Evolutionary conservation across 23 tunicate genomes (phyloP), one percentile per base, ranked within the genome.

Genomic region (Halocynthia roretzi): DNA sequence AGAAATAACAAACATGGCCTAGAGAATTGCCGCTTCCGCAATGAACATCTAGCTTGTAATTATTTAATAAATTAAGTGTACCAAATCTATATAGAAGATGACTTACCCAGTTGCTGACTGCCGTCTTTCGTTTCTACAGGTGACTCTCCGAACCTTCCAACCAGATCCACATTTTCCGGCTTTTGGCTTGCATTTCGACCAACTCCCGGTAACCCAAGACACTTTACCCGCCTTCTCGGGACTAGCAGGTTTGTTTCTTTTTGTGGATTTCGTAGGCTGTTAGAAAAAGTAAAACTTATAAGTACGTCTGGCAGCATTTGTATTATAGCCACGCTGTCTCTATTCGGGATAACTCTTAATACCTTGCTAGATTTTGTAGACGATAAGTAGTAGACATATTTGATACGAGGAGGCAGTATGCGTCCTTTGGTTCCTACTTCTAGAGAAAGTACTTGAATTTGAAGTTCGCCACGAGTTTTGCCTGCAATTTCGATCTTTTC

Each of bases 181-280:
- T 2, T 74, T 54, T 14, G 82, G 69, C 52, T 74, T 68, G 69
- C 98, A 92, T 75, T 79, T 82, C 48, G 87, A 61, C 98, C 91
- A 92, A 67, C 98, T 52, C 15, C 98, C 98, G 6, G 87, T 83
- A 7, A 86, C 98, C 98, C 98, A 92, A 49, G 84, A 53, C 56
- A 68, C 14, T 56, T 57, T 71, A 5, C 81, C 77, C n/a, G 71
- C 23, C 53, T 57, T 56, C 82, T 72, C 54, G 53, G 49, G 40
- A 80, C 50, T 2, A 69, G 17, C 40, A 44, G 52, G 22, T 56
- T 50, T 12, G 77, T 51, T 60, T 65, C 51, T 15, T 14, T 53
- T 53, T 5, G 56, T 74, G 5, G 62, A 12, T 11, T 50, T 48
- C 2, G n/a, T 10, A 8, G 63, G 63, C 78, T 53, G 78, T 54